Evolutionary conservation across 2,797 vertebrate species (phyloP), one percentile per base, ranked within the genome.

Genomic region (Artibeus jamaicensis): DNA sequence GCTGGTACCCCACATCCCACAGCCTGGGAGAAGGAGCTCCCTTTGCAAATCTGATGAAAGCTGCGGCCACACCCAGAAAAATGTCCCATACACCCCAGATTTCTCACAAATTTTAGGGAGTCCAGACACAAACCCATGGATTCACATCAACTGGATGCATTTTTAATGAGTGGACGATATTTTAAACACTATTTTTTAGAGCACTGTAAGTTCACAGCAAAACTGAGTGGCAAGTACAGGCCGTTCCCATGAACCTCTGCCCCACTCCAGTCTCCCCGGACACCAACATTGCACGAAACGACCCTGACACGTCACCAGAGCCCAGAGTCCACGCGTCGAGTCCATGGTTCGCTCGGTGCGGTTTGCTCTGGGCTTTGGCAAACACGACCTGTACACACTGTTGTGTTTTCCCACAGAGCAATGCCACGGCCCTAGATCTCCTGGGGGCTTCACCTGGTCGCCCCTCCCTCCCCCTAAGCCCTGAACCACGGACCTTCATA

Each of bases 331-430:
- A 0, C 0, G 19, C 7, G 22, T 42, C 10, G 6, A 57, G 55
- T 57, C 55, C 53, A 14, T 4, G 3, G 32, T 6, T 77, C 44
- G 5, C 78, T 71, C 48, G 14, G 21, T 76, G 44, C 0, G 19
- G 12, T 10, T 0, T 6, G 10, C 32, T 50, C 78, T 2, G 39
- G 16, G 44, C 42, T 26, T 34, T 39, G 83, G 67, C 55, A n/a
- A 53, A 55, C 6, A 18, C 4, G n/a, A 65, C 1, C 22, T 0
- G 29, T 10, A 19, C 0, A 16, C 39, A 26, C 57, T 26, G 21
- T 0, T 0, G 11, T 0, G 26, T 50, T 0, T 3, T 5, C 78
- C 55, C 21, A 32, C 5, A 19, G 9, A 50, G 65, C 3, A 5
- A n/a, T 37, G 10, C 29, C 34, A 1, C 9, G 4, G 59, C 26